Base-by-base conservation (phyloP, 2,888 invertebrate species). In the Bembecia ichneumoniformis region DNA sequence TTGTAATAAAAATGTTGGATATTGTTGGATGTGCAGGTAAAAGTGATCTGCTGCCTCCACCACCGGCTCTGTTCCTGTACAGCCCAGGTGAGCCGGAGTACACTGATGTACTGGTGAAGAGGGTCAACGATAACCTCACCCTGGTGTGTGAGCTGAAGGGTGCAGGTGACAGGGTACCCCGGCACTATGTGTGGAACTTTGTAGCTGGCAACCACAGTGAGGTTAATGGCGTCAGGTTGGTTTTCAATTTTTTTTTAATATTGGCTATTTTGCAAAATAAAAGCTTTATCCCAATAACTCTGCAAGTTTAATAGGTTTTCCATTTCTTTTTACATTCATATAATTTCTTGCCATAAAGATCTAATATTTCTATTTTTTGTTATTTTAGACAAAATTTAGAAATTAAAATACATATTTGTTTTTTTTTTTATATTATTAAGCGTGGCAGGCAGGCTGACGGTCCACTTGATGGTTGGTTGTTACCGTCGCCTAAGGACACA, bases 151-250 rank as follows among this genome's bases (percentile, higher is more conserved):
- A 82, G 58, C 59, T 82, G 40, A 56, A 70, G 0, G 78, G 80
- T 0, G 28, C 28, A 1, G 78, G 80, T 0, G 78, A 77, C 5
- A 28, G 45, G 0, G 46, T 66, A 0, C 63, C 61, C 0, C 52
- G 68, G 28, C 55, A 63, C n/a, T 77, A 71, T 20, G 76, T 82
- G 35, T 86, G 83, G 86, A 84, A 83, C 56, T 81, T 76, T 52
- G 68, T 83, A 28, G 58, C 68, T 0, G 68, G 60, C 1, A 77
- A 76, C 17, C 65, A 58, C 1, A 68, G 66, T 1, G 55, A 57
- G 48, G 57, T 28, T 1, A 28, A 49, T 5, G 40, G 40, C 3
- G 64, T 69, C 13, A 66, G 67, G 78, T 78, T n/a, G 62, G 63
- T 11, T 10, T 13, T 13, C 2, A 3, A n/a, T 5, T n/a, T 10